A percentile compares a stretch with the other conserved stretches of the same genome.
phyloP scores from a whole-genome alignment of 2,888 invertebrate genomes.

The Calliscelio sp. region DNA sequence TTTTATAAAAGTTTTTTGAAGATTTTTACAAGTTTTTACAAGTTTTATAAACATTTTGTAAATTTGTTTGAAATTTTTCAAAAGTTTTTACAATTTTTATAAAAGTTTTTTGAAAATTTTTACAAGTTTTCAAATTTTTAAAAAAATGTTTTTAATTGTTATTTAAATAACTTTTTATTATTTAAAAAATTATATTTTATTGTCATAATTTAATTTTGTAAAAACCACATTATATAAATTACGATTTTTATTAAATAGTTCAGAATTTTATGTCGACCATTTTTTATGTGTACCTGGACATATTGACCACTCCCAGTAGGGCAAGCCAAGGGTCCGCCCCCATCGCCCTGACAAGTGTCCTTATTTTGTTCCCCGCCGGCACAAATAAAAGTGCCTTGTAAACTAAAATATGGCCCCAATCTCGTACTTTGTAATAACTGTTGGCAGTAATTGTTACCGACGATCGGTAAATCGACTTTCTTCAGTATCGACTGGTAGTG shows the following conservation, averaged over 20 bases:
- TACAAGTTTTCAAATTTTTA: too few relatives aligned
- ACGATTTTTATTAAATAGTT: background rate
- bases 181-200: background rate
- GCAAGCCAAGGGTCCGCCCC: conserved; percentile 83
- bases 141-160: too few relatives aligned
- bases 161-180: background rate
- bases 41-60: too few relatives aligned
- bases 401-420: conserved; percentile 89
- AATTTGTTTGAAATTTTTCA: background rate
- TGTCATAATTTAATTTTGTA: too few relatives aligned
- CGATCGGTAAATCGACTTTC: conserved; percentile 91
- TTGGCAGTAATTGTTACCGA: conserved; percentile 89
- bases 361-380: conserved; percentile 91
- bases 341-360: conserved; percentile 89
- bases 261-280: background rate
- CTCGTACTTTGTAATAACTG: conserved; percentile 88
- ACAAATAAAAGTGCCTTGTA: conserved; percentile 91
- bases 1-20: too few relatives aligned
- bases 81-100: background rate
- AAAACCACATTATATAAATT: background rate
- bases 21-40: too few relatives aligned
- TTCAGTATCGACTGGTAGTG: conserved; percentile 89
- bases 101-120: too few relatives aligned
- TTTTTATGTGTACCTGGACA: conserved; percentile 78
- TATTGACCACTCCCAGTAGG: conserved; percentile 78